A percentile compares a stretch with the other conserved stretches of the same genome.
phyloP scores from a whole-genome alignment of 2,113 vertebrate genomes.

The Ailuropoda melanoleuca region DNA sequence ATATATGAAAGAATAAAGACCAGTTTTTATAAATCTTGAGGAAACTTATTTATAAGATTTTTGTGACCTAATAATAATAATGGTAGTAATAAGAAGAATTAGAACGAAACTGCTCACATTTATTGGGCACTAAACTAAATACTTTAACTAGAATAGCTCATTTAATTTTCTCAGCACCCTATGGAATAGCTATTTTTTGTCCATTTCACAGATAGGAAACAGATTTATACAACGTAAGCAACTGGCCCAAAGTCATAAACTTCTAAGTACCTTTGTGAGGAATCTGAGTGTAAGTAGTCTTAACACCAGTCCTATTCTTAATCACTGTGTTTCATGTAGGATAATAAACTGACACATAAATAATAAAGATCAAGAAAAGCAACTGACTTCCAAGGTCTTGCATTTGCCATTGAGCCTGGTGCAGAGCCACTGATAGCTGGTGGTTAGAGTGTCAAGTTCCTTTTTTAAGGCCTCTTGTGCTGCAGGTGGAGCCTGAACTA shows the following conservation, averaged over 20 bases:
- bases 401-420: constrained; percentile 97
- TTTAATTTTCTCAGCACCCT: neutral
- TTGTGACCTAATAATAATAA: neutral
- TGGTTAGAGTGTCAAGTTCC: constrained; percentile 92
- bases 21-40: neutral
- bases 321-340: neutral
- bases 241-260: neutral
- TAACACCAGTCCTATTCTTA: neutral
- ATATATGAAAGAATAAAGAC: neutral
- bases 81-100: neutral
- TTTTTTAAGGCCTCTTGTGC: constrained; percentile 96
- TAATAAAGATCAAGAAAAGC: constrained; percentile 46
- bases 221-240: neutral
- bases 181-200: neutral
- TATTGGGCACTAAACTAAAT: neutral
- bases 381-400: constrained; percentile 95
- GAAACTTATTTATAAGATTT: neutral
- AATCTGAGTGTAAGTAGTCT: neutral
- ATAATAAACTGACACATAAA: neutral
- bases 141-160: neutral
- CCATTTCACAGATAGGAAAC: neutral
- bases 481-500: constrained; percentile 93
- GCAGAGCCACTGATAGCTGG: constrained; percentile 95
- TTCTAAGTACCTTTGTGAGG: neutral
- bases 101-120: neutral